Percentiles rank a stretch among this genome's conserved stretches.
Evolutionary conservation across 2,797 vertebrate species (phyloP).

Genomic region (Phalloptychus januarius): DNA sequence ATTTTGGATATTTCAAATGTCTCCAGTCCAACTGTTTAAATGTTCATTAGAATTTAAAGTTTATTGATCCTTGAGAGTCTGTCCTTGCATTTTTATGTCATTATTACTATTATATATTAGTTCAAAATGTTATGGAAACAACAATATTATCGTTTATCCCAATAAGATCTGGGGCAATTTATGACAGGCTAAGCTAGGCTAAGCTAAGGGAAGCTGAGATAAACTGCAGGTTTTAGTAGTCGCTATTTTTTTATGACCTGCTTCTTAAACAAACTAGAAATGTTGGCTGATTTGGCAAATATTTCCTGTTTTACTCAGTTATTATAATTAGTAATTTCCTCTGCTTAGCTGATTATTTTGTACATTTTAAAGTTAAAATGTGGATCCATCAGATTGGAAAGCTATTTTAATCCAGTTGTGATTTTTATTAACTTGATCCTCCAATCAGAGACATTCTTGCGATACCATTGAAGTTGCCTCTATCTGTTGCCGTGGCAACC

Average conservation of each 20-base stretch:
- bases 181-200: too few relatives aligned
- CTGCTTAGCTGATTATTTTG: too few relatives aligned
- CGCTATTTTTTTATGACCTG: background rate
- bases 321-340: background rate
- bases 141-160: too few relatives aligned
- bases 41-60: too few relatives aligned
- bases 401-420: background rate
- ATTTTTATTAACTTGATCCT: conserved; percentile 44
- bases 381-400: background rate
- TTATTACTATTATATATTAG: too few relatives aligned
- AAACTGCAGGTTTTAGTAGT: background rate
- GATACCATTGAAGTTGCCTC: conserved; percentile 86
- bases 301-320: background rate
- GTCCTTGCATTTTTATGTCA: too few relatives aligned
- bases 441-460: conserved; percentile 89
- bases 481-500: conserved; percentile 84
- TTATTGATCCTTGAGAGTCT: too few relatives aligned
- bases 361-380: background rate
- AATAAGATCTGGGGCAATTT: too few relatives aligned
- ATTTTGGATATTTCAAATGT: too few relatives aligned
- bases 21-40: too few relatives aligned
- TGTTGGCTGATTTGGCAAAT: background rate
- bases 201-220: background rate
- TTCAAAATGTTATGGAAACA: too few relatives aligned
- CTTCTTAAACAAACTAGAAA: background rate